These are phyloP conservation scores for Blastobasis lacticolella DNA, from an alignment of 2,888 invertebrate genomes.

Conservation along the genomic window DNA sequence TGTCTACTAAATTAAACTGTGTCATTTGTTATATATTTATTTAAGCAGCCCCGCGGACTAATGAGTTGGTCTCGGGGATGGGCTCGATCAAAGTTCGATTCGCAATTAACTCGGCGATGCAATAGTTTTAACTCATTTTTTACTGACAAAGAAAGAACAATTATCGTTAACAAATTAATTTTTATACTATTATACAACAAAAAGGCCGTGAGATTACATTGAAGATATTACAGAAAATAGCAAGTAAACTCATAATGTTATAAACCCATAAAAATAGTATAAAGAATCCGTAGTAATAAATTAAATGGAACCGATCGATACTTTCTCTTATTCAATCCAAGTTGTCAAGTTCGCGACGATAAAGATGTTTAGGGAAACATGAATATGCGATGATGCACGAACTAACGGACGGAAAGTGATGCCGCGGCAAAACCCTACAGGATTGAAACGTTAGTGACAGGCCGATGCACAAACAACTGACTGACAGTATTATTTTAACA, in stretches of 20 bases:
- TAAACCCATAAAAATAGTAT: too few relatives aligned
- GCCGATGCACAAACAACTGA: constrained; percentile 67
- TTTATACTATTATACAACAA: neutral
- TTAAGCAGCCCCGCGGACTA: constrained; percentile 56
- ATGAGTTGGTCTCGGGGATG: constrained; percentile 39
- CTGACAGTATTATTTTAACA: constrained; percentile 69
- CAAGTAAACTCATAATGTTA: constrained; percentile 34
- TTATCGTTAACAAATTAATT: neutral
- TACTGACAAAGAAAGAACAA: neutral
- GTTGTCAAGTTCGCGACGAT: constrained; percentile 65
- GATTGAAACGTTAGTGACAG: constrained; percentile 73
- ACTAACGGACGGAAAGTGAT: constrained; percentile 49
- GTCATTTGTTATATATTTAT: constrained; percentile 65
- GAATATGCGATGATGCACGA: constrained; percentile 60
- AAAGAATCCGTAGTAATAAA: too few relatives aligned
- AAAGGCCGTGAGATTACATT: neutral
- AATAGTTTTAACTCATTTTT: neutral
- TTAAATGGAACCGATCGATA: constrained; percentile 25
- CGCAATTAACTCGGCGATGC: neutral
- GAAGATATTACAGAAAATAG: constrained; percentile 22
- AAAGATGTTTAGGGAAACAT: constrained; percentile 66
- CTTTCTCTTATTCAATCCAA: constrained; percentile 44
- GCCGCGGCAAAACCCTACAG: constrained; percentile 55
- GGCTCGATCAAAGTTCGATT: constrained; percentile 14
- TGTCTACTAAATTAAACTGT: constrained; percentile 72